Conservation (phyloP, 2,113 vertebrate genomes). For the Rhabdornis inornatus region DNA sequence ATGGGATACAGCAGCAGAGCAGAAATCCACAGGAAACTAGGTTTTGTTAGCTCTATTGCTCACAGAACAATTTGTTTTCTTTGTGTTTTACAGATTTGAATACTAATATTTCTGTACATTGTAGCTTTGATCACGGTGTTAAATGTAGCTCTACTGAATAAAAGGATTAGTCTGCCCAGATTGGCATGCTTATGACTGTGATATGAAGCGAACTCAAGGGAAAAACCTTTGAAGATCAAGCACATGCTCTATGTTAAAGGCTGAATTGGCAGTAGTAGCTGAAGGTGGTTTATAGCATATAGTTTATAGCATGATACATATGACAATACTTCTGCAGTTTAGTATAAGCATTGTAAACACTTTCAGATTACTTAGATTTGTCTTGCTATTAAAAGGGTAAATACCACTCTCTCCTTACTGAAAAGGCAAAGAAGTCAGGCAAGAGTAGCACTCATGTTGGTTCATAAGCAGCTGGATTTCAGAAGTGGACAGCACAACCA, state of each 20-base stretch:
- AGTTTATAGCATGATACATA: neutral
- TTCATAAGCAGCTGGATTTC: neutral
- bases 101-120: slow-evolving; percentile 20
- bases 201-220: neutral
- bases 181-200: neutral
- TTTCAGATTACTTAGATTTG: neutral
- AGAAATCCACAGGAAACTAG: neutral
- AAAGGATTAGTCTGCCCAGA: slow-evolving; percentile 30
- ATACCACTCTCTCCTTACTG: neutral
- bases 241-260: neutral
- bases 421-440: neutral
- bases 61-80: slow-evolving; percentile 12
- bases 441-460: neutral
- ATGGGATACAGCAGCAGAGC: neutral
- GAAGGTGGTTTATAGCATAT: neutral
- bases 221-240: slow-evolving; percentile 45
- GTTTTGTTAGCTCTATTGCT: neutral
- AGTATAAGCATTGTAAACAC: neutral
- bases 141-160: slow-evolving; percentile 19
- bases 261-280: neutral
- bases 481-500: neutral
- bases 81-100: slow-evolving; percentile 30
- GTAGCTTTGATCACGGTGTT: slow-evolving; percentile 41
- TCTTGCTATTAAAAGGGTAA: neutral
- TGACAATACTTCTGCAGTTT: neutral